Base-by-base conservation (phyloP, 2,888 invertebrate genomes). In the Dasypogon diadema region DNA sequence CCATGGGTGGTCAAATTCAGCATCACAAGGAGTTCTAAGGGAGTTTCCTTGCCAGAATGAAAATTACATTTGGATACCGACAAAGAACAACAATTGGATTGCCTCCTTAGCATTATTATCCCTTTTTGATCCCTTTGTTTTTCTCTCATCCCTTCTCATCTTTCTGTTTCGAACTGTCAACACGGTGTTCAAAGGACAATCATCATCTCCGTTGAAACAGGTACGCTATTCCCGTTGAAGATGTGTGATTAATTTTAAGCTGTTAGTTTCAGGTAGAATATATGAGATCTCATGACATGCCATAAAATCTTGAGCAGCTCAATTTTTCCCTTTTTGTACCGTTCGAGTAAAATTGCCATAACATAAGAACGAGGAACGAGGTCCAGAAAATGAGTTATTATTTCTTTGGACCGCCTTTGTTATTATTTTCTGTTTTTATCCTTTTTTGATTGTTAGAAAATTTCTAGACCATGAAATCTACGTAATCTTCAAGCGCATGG, bases 391-490 rank as follows among this genome's bases (percentile, higher is more conserved):
- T 65, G 65, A 65, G 48, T 65, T 65, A 65, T 65, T 65, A 65
- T 65, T 46, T 65, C 37, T 65, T 24, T 37, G 10, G 24, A 12
- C 26, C 46, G 21, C 48, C 26, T 65, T 65, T 65, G 46, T 65
- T 65, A 65, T 65, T 21, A 65, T 48, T 65, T 56, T 65, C 12
- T 51, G 18, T 51, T 51, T 51, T 21, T 51, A 21, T 51, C 5
- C 16, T 51, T 21, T n/a, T n/a, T 48, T 24, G 46, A 65, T 65
- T 65, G 65, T 65, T 48, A 8, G 46, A 74, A 63, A 75, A 73
- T 75, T 74, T 77, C 74, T 77, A 77, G 77, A 77, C 77, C 77
- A 75, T 77, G 60, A 77, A 77, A 77, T 77, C 77, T 60, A 65
- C 37, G 75, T 77, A 77, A 77, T 77, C 75, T 73, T 37, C 14